Percentiles rank a stretch among this genome's conserved stretches.
Evolutionary conservation across 2,113 vertebrate genomes (phyloP).

Genomic region (Cochlearius cochlearius): DNA sequence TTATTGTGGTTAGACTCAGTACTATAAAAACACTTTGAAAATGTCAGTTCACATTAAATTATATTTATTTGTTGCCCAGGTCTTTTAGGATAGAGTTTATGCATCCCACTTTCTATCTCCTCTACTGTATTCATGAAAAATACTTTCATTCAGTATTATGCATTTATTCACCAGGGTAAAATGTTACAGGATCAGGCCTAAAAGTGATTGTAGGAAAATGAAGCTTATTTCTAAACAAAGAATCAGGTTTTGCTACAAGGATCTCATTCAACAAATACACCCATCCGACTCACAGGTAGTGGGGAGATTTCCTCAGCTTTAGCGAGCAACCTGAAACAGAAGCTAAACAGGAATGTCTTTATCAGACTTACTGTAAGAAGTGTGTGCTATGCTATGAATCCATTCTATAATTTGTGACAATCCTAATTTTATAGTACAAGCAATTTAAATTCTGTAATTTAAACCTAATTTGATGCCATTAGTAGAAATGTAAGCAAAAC

Average conservation of each 20-base stretch:
- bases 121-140: not conserved
- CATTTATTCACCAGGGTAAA: not conserved
- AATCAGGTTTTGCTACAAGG: not conserved
- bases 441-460: not conserved
- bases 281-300: not conserved
- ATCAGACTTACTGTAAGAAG: not conserved
- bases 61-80: not conserved
- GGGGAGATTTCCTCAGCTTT: not conserved
- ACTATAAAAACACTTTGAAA: not conserved
- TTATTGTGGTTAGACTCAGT: not conserved
- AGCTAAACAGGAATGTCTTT: not conserved
- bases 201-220: not conserved
- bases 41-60: not conserved
- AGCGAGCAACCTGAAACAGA: not conserved
- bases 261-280: not conserved
- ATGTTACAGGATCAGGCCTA: not conserved
- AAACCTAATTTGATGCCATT: not conserved
- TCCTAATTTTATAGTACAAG: not conserved
- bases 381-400: not conserved
- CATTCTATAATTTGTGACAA: not conserved
- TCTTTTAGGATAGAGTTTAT: not conserved
- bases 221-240: not conserved
- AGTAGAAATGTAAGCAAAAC: not conserved
- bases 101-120: not conserved
- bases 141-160: not conserved